Evolutionary conservation across 1,140 invertebrate genomes (phyloP).

Genomic region (Hypsibius dujardini): DNA sequence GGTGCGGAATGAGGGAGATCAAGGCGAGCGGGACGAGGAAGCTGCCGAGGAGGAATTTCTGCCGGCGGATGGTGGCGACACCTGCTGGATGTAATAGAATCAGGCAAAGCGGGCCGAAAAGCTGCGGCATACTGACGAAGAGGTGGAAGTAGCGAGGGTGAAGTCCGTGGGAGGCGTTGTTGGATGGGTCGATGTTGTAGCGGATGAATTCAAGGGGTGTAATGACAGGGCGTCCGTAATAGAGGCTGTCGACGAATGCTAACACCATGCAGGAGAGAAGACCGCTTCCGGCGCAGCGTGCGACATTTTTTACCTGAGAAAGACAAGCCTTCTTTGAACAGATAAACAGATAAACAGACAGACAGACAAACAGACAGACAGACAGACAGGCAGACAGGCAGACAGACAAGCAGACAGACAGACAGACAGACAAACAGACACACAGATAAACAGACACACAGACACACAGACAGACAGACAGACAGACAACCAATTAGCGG

Average conservation of each 20-base stretch:
- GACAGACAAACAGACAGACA: too few species aligned
- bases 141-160: conserved; percentile 66
- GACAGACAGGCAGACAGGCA: too few species aligned
- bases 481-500: neutral
- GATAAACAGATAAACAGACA: too few species aligned
- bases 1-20: conserved; percentile 68
- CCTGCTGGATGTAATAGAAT: conserved; percentile 42
- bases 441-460: neutral
- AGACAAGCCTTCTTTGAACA: too few species aligned
- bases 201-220: conserved; percentile 75
- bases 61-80: conserved; percentile 38
- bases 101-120: conserved; percentile 54
- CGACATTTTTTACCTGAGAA: conserved; percentile 6
- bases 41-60: conserved; percentile 34
- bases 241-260: conserved; percentile 57
- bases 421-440: too few species aligned
- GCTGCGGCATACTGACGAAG: conserved; percentile 59
- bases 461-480: neutral
- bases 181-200: conserved; percentile 57
- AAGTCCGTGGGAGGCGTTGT: conserved; percentile 61
- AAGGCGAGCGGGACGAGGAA: conserved; percentile 52
- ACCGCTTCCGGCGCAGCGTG: conserved; percentile 24
- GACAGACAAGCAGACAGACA: too few species aligned
- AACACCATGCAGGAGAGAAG: conserved; percentile 39
- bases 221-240: conserved; percentile 65